phyloP scores from a whole-genome alignment of 2,797 vertebrate genomes.

The Arctocebus calabarensis region DNA sequence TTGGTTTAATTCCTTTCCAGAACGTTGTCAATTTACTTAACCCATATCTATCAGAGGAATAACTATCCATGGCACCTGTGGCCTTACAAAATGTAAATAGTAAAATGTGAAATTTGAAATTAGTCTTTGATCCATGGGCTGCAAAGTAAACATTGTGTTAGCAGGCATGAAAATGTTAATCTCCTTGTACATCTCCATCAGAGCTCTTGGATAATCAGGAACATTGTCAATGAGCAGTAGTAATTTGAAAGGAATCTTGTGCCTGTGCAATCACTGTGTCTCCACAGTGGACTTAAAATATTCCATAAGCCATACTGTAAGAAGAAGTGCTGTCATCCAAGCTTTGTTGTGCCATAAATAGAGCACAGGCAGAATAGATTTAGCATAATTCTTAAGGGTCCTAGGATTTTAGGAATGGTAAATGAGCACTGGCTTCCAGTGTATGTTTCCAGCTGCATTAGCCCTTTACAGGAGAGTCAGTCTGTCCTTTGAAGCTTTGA shows the following conservation, averaged over 20 bases:
- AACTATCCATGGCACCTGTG: neutral
- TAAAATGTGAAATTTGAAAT: neutral
- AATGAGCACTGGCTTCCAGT: neutral
- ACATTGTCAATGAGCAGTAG: neutral
- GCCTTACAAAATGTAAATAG: neutral
- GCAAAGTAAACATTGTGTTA: neutral
- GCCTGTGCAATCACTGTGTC: neutral
- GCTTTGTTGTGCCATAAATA: neutral
- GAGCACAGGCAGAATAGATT: neutral
- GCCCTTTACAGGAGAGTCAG: neutral
- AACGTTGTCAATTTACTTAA: neutral
- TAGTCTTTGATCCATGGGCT: neutral
- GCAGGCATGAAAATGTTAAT: neutral
- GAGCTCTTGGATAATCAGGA: neutral
- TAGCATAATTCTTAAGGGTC: neutral
- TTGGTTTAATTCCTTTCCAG: neutral
- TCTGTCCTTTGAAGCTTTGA: neutral
- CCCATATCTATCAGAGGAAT: neutral
- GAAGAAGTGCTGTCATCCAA: neutral
- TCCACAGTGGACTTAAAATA: neutral
- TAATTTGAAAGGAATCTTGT: neutral
- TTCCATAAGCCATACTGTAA: neutral
- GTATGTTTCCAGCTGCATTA: neutral
- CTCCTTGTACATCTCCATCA: neutral
- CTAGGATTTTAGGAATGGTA: neutral